Evolutionary conservation across 2,797 vertebrate genomes (phyloP), one percentile per base, ranked within the genome.

Genomic region (Melanotaenia maccullochi): DNA sequence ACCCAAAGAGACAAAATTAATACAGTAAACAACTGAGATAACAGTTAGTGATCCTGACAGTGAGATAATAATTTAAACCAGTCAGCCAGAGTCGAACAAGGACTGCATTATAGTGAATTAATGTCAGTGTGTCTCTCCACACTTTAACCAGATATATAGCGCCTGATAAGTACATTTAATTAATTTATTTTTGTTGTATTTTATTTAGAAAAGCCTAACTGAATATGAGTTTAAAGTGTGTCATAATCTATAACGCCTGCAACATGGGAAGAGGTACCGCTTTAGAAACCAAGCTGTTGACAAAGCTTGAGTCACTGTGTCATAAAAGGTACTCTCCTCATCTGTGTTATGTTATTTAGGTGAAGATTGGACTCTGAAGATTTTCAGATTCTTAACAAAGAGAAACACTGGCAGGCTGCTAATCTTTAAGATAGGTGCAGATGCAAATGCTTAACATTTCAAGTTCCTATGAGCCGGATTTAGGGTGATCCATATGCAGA

Each of bases 21-120:
- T 72, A 60, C 2, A n/a, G 73, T 75, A 73, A 81, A 81, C 62
- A 68, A 18, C 12, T n/a, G 25, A 65, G 42, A 57, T 76, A 74
- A 65, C 6, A 8, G 18, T n/a, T 11, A 32, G 13, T 35, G 28
- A 35, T 42, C 24, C 42, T 55, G 51, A 56, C 25, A 55, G 36
- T 54, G 20, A 8, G n/a, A 68, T n/a, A n/a, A 68, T n/a, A 6
- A 44, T 20, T 44, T 20, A 47, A 9, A 42, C 3, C 7, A 36
- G 44, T 11, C 38, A 52, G 22, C 44, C 22, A 65, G 44, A 65
- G 47, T 68, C 13, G n/a, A 14, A 35, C 14, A 47, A 35, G 3
- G 8, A 2, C 6, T 65, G 12, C 0, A 16, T 36, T 36, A 11
- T 18, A 18, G 52, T 40, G 33, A 67, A 25, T 66, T 49, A 24